Percentiles rank a stretch among this genome's conserved stretches.
phyloP scores from a whole-genome alignment of 2,113 vertebrate genomes.

The Muntiacus reevesi region DNA sequence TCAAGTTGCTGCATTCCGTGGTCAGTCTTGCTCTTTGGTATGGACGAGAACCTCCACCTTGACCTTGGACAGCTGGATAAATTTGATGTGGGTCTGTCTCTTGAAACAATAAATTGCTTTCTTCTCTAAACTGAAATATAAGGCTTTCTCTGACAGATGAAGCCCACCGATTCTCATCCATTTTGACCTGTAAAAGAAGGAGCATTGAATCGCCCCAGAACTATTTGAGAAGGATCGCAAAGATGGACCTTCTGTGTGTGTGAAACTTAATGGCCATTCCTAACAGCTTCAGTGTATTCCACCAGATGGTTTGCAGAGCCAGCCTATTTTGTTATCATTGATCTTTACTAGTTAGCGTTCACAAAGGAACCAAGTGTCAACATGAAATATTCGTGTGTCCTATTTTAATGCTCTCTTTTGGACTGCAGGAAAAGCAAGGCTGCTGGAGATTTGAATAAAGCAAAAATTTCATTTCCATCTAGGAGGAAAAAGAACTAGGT shows the following conservation, averaged over 20 bases:
- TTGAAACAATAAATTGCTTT: slow-evolving; percentile 57
- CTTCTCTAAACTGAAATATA: slow-evolving; percentile 14
- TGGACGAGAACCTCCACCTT: neutral
- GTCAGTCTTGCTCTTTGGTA: neutral
- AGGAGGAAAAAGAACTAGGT: neutral
- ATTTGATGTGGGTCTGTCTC: slow-evolving; percentile 38
- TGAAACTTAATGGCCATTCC: neutral
- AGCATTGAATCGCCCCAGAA: neutral
- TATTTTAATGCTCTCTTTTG: neutral
- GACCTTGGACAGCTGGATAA: slow-evolving; percentile 29
- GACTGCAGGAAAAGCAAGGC: neutral
- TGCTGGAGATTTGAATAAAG: neutral
- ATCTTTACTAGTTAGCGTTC: neutral
- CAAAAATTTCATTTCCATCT: neutral
- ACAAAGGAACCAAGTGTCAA: neutral
- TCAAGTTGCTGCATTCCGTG: neutral
- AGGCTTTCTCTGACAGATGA: slow-evolving; percentile 48
- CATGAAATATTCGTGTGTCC: neutral
- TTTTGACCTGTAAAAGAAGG: slow-evolving; percentile 54
- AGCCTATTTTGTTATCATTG: neutral
- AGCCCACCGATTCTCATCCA: slow-evolving; percentile 41
- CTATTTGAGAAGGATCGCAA: neutral
- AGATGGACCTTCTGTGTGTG: neutral
- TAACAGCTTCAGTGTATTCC: neutral
- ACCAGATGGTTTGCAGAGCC: neutral